Evolutionary conservation across 2,888 invertebrate genomes (phyloP).

Genomic region (Nomada lathburiana): DNA sequence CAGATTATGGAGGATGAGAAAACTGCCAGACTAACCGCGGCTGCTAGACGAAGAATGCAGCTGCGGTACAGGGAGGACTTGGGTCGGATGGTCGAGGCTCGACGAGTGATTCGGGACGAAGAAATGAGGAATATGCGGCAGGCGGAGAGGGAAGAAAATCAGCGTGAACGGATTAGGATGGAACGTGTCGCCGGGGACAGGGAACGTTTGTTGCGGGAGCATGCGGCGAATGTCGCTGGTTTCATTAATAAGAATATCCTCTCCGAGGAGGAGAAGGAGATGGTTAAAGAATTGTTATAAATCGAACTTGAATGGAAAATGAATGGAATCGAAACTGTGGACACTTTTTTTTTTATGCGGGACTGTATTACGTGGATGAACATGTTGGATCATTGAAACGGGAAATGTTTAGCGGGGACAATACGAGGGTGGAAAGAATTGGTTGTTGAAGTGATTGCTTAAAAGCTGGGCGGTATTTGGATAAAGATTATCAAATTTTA

Average conservation of each 20-base stretch:
- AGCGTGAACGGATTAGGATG: slow-evolving; percentile 40
- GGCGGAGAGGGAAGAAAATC: slow-evolving; percentile 56
- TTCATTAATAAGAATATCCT: slow-evolving; percentile 67
- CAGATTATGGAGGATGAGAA: slow-evolving; percentile 75
- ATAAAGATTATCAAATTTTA: too few species aligned
- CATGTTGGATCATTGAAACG: background rate
- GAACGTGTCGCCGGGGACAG: slow-evolving; percentile 67
- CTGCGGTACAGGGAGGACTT: slow-evolving; percentile 74
- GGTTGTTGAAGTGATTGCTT: too few species aligned
- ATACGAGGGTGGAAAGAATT: too few species aligned
- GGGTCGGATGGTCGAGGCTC: slow-evolving; percentile 72
- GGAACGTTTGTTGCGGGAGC: slow-evolving; percentile 70
- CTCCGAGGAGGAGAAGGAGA: slow-evolving; percentile 66
- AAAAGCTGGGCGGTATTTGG: too few species aligned
- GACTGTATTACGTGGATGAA: background rate
- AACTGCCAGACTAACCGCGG: slow-evolving; percentile 69
- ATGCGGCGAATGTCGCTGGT: slow-evolving; percentile 71
- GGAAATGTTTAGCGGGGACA: too few species aligned
- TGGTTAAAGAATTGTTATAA: slow-evolving; percentile 42
- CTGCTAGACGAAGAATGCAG: slow-evolving; percentile 71
- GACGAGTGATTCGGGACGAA: slow-evolving; percentile 66
- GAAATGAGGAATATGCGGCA: slow-evolving; percentile 63
- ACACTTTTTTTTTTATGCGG: background rate
- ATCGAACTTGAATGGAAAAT: background rate
- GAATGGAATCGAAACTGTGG: too few species aligned